Evolutionary conservation across 2,888 invertebrate species (phyloP).

Genomic region (Muschampia plurimacula): DNA sequence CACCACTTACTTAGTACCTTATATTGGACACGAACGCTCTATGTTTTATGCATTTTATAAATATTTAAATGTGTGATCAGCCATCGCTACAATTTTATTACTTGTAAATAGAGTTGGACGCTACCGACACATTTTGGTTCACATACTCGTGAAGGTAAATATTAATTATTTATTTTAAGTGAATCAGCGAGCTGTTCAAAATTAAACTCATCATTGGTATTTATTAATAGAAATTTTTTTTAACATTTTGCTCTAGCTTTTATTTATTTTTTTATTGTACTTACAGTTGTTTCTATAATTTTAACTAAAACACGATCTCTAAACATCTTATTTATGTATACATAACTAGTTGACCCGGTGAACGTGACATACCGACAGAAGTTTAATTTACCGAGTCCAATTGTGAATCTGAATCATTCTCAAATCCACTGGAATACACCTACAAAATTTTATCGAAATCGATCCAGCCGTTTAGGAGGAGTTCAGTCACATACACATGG

Average conservation of each 20-base stretch:
- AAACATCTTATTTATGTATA: no score
- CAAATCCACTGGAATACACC: no score
- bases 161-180: conserved; percentile 24
- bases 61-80: conserved; percentile 7
- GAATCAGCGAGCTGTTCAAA: conserved; percentile 11
- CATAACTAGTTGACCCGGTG: no score
- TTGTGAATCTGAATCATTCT: no score
- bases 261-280: background rate
- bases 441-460: no score
- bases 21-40: background rate
- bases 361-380: no score
- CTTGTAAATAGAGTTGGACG: conserved; percentile 28
- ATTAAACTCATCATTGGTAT: conserved; percentile 5
- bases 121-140: conserved; percentile 17
- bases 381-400: no score
- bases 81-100: conserved; percentile 21
- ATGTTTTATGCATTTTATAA: background rate
- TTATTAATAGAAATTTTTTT: background rate
- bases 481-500: no score
- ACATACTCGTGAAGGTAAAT: conserved; percentile 10
- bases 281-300: no score
- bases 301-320: no score
- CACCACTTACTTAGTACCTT: background rate
- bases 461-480: no score
- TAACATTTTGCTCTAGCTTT: background rate